These are phyloP conservation scores for Drosophila tristis DNA, from an alignment of 1,140 invertebrate species.

Conservation along the genomic window DNA sequence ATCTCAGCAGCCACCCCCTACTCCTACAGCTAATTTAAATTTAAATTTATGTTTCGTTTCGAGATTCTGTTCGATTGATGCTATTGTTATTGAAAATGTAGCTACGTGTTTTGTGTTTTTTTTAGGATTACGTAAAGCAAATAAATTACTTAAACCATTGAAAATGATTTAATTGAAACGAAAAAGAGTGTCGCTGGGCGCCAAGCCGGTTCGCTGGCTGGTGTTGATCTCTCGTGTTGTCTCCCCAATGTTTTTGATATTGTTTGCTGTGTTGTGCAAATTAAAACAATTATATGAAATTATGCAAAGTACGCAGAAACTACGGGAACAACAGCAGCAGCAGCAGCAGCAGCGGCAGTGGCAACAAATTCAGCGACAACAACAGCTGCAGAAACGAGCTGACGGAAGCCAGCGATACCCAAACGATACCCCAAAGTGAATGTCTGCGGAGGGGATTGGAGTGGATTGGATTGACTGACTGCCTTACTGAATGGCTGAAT, in stretches of 20 bases:
- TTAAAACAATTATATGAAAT: constrained; percentile 77
- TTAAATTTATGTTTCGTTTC: constrained; percentile 69
- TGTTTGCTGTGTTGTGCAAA: constrained; percentile 73
- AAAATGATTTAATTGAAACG: constrained; percentile 65
- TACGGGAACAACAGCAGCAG: constrained; percentile 41
- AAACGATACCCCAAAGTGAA: constrained; percentile 50
- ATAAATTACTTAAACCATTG: constrained; percentile 52
- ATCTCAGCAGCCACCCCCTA: constrained; percentile 8
- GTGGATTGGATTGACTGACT: constrained; percentile 33
- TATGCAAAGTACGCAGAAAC: constrained; percentile 77
- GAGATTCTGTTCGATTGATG: constrained; percentile 59
- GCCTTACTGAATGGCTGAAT: constrained; percentile 28
- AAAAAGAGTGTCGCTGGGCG: constrained; percentile 58
- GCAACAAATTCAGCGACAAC: constrained; percentile 13
- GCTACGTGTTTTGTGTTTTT: background rate
- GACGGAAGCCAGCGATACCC: constrained; percentile 63
- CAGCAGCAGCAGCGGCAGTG: constrained; percentile 16
- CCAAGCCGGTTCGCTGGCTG: constrained; percentile 29
- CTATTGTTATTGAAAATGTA: constrained; percentile 67
- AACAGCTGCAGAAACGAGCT: constrained; percentile 70
- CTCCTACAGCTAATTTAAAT: constrained; percentile 53
- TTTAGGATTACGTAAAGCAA: constrained; percentile 22
- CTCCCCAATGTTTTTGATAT: constrained; percentile 52
- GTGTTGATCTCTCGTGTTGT: constrained; percentile 29
- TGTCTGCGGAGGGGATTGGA: constrained; percentile 39